Base-by-base conservation (phyloP, 2,888 invertebrate species). In the Diarsia rubi region DNA sequence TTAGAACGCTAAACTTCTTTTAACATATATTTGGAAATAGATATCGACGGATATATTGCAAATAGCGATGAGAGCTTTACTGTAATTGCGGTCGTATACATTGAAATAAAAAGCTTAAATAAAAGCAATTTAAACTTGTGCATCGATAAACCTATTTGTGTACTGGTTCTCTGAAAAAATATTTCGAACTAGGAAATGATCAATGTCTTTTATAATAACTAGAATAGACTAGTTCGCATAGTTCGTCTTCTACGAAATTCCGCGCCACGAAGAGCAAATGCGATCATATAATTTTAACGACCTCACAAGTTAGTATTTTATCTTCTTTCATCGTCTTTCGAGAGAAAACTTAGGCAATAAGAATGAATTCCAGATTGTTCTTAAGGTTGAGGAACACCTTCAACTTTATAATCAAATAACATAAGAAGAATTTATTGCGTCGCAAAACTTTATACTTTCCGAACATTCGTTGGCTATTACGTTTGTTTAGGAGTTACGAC, bases 291-390 rank as follows among this genome's bases (percentile, higher is more conserved):
- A 88, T 88, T 89, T 90, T 89, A 90, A 90, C 81, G 86, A 89
- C 87, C 88, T 83, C 63, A 71, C 87, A 89, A 90, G 89, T 83
- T 88, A 85, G 81, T 87, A 89, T 88, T 90, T n/a, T 89, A 89
- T 86, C 86, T 86, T 82, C 88, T 88, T 87, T 86, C 82, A 78
- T 77, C 83, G 84, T 84, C 81, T 70, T 54, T 63, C 76, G 73
- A 73, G 84, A 83, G 14, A 27, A 83, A 89, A 91, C 85, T 91
- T 90, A 86, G 70, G 70, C 84, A 86, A 88, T 87, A 88, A 31
- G 0, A 80, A 84, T 79, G 78, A 81, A 83, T 82, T 81, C 78
- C 76, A 82, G 78, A 87, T 83, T 78, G 78, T 81, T 83, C 75
- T 76, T 77, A 84, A 82, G 79, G 73, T 75, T 79, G 72, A 68